A percentile compares a stretch with the other conserved stretches of the same genome.
Evolutionary conservation across 2,888 invertebrate species (phyloP).

Genomic region (Drosophila falleni): DNA sequence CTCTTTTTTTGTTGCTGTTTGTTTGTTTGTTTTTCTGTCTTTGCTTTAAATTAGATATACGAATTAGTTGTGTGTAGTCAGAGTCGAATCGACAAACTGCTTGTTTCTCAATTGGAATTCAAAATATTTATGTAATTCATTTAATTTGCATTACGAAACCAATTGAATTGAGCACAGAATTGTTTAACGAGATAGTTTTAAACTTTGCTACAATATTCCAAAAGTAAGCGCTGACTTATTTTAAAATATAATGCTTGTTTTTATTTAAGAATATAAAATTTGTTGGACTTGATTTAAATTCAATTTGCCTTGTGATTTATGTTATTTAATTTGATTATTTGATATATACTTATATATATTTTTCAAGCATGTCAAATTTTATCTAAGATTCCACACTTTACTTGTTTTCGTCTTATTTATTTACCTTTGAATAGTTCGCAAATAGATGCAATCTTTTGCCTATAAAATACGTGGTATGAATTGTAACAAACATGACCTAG

Average conservation of each 20-base stretch:
- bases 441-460: neutral
- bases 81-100: neutral
- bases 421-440: constrained; percentile 2
- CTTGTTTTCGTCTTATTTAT: constrained; percentile 11
- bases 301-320: no score
- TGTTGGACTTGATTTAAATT: no score
- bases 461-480: neutral
- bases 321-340: no score
- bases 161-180: neutral
- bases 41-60: constrained; percentile 11
- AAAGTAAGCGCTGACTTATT: neutral
- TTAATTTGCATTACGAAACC: neutral
- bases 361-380: neutral
- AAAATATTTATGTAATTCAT: neutral
- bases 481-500: constrained; percentile 14
- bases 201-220: neutral
- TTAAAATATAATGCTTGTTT: neutral
- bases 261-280: no score
- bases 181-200: neutral
- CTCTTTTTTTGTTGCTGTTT: neutral
- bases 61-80: constrained; percentile 5
- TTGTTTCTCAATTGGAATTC: neutral
- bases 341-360: no score
- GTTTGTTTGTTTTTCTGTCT: constrained; percentile 4
- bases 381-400: neutral